Evolutionary conservation across 2,113 vertebrate species (phyloP).

Genomic region (Pyrgilauda ruficollis): DNA sequence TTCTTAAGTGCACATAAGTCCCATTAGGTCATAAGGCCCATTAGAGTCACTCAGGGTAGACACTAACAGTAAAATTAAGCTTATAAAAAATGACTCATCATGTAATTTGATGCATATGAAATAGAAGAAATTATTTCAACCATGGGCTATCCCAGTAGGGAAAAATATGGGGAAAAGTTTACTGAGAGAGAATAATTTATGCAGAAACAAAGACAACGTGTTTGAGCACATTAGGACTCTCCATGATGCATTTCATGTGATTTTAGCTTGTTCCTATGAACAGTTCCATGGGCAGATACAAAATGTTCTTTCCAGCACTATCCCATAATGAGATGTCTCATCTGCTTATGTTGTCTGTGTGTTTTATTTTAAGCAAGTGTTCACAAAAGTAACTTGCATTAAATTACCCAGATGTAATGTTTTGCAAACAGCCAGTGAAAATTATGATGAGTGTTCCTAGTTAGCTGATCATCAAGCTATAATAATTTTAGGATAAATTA

Average conservation of each 20-base stretch:
- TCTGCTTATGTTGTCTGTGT: background rate
- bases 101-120: background rate
- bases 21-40: background rate
- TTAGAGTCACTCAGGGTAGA: background rate
- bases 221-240: background rate
- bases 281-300: background rate
- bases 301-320: background rate
- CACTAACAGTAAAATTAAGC: background rate
- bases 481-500: slow-evolving; percentile 79
- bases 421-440: slow-evolving; percentile 77
- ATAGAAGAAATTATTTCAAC: background rate
- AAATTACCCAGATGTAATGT: slow-evolving; percentile 75
- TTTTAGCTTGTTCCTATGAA: background rate
- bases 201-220: background rate
- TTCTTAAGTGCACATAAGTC: background rate
- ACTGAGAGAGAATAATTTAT: background rate
- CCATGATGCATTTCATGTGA: background rate
- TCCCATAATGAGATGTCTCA: background rate
- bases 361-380: background rate
- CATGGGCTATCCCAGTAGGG: background rate
- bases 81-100: background rate
- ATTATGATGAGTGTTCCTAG: slow-evolving; percentile 77
- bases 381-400: slow-evolving; percentile 67
- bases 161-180: background rate
- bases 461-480: slow-evolving; percentile 77